These are phyloP conservation scores for Tadarida brasiliensis DNA, from an alignment of 2,797 vertebrate genomes.

Conservation along the genomic window DNA sequence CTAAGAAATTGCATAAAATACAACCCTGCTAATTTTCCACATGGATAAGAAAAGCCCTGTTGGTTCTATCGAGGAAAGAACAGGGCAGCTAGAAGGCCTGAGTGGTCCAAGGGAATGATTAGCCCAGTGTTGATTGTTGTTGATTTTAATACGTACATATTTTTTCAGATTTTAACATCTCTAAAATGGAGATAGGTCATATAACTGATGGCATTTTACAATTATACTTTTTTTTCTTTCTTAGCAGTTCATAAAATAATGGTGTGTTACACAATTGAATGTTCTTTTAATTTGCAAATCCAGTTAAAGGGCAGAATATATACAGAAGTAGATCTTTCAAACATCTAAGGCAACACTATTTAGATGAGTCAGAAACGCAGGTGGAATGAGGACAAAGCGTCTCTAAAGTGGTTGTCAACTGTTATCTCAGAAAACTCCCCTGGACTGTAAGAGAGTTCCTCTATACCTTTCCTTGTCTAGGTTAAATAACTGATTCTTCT, in stretches of 20 bases:
- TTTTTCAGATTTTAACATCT: not conserved
- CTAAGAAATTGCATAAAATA: not conserved
- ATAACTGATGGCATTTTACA: not conserved
- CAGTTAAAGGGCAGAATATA: not conserved
- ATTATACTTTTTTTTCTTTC: slow-evolving; percentile 10
- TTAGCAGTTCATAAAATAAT: not conserved
- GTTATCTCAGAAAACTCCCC: not conserved
- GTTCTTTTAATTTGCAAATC: not conserved
- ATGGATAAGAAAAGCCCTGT: not conserved
- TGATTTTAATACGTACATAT: not conserved
- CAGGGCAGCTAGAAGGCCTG: not conserved
- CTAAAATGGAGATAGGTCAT: not conserved
- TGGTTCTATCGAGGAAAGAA: not conserved
- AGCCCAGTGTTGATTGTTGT: not conserved
- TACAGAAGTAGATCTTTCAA: not conserved
- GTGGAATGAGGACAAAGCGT: not conserved
- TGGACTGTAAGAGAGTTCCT: not conserved
- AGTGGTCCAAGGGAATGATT: not conserved
- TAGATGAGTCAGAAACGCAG: not conserved
- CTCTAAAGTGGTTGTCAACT: not conserved
- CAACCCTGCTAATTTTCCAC: not conserved
- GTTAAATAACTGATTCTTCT: not conserved
- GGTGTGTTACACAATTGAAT: not conserved
- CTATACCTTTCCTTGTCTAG: not conserved
- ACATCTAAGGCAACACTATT: not conserved